Percentiles rank a stretch among this genome's conserved stretches.
Conservation (phyloP, 2,888 invertebrate species). For the Acanthosepion lycidas region DNA sequence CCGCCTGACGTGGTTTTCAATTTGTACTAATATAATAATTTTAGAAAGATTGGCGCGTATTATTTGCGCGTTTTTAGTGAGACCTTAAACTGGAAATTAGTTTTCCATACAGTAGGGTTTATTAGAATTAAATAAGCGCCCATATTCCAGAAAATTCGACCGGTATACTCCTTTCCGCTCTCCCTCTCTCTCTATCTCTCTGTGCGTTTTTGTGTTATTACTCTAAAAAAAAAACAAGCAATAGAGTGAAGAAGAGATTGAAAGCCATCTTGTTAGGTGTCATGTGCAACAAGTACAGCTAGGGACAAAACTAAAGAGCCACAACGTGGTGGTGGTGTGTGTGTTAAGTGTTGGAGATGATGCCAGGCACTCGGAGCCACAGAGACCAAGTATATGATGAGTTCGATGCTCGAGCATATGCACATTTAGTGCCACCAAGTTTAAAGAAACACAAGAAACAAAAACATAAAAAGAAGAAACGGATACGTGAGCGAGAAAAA, state of each 20-base stretch:
- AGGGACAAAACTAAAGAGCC: neutral
- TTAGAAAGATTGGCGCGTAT: conserved; percentile 23
- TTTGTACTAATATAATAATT: neutral
- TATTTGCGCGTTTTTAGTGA: neutral
- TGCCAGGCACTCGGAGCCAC: conserved; percentile 51
- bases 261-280: conserved; percentile 33
- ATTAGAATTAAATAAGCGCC: conserved; percentile 17
- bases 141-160: neutral
- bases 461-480: conserved; percentile 57
- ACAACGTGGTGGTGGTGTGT: neutral
- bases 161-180: neutral
- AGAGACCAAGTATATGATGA: conserved; percentile 60
- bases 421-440: conserved; percentile 60
- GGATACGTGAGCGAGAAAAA: conserved; percentile 52
- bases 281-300: conserved; percentile 47
- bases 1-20: conserved; percentile 23
- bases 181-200: neutral
- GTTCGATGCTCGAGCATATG: conserved; percentile 69
- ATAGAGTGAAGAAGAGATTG: neutral
- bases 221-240: neutral
- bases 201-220: neutral
- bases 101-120: neutral
- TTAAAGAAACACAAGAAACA: conserved; percentile 52
- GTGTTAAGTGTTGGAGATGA: neutral
- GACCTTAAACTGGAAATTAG: conserved; percentile 3